These are phyloP conservation scores for Cirrhinus molitorella DNA, from an alignment of 2,797 vertebrate genomes.

Conservation along the genomic window DNA sequence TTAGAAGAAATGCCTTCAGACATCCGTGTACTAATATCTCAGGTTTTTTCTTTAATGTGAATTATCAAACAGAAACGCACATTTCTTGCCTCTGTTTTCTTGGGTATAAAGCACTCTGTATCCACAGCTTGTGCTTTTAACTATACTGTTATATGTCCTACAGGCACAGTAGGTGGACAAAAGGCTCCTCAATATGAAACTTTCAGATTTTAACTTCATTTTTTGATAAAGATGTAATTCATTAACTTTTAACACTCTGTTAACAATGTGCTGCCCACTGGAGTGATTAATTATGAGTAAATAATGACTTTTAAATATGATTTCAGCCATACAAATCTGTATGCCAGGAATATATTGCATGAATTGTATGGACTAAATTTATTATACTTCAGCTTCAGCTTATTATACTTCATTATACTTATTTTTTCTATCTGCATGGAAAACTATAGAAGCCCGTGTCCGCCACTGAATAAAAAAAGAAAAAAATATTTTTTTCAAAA, in stretches of 20 bases:
- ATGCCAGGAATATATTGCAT: not conserved
- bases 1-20: slow-evolving; percentile 12
- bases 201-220: not conserved
- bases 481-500: too few relatives aligned
- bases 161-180: not conserved
- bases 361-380: not conserved
- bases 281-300: too few relatives aligned
- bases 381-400: not conserved
- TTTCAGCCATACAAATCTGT: not conserved
- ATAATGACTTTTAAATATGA: not conserved
- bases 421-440: too few relatives aligned
- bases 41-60: not conserved
- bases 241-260: too few relatives aligned
- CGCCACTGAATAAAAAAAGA: too few relatives aligned
- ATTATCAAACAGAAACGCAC: not conserved
- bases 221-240: too few relatives aligned
- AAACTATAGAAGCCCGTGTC: too few relatives aligned
- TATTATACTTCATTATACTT: too few relatives aligned
- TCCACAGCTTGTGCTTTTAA: slow-evolving; percentile 13
- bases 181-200: not conserved
- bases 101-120: not conserved
- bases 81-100: not conserved
- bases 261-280: too few relatives aligned
- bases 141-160: not conserved
- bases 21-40: not conserved